Base-by-base conservation (phyloP, 2,797 vertebrate genomes). In the Sternarchorhynchus goeldii region DNA sequence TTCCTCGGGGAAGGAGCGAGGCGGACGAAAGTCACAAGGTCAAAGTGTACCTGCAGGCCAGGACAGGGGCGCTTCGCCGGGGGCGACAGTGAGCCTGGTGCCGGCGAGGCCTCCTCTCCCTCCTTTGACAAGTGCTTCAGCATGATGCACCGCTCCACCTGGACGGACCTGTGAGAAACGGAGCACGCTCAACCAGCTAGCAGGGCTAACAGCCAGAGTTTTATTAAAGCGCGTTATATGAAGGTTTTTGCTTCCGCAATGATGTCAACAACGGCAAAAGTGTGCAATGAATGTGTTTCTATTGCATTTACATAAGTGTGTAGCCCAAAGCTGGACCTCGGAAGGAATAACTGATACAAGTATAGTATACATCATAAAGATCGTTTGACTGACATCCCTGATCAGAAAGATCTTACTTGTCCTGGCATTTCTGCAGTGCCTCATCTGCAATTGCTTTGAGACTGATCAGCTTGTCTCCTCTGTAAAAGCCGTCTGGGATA, bases 391-490 rank as follows among this genome's bases (percentile, higher is more conserved):
- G 39, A 41, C 6, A 41, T 10, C 39, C 10, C 39, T 6, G 10
- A 50, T 14, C 45, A 14, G 45, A 12, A 50, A 12, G 16, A 2
- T 50, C 95, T 94, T 94, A 99, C 97, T 92, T 97, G 81, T 96
- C 95, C 88, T 73, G 90, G 89, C 96, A 98, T 87, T 97, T 98
- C 89, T 91, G 91, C 74, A 99, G 86, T 0, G 98, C 96, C 50
- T 97, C 97, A 0, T 98, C 96, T 84, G 95, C 95, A 85, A 99
- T 93, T 79, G 94, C 88, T 91, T 99, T 99, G 89, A 99, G 88
- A 91, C 92, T 96, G 90, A 99, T 94, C 87, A 98, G 93, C 72
- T 99, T 99, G 89, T 99, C 96, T 70, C 97, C 97, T 88, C 97
- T 92, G 88, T 95, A 98, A 92, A 99, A 99, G 56, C 95, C 97